Percentiles rank a stretch among this genome's conserved stretches.
Evolutionary conservation across 2,797 vertebrate genomes (phyloP).

Genomic region (Lindbergichthys nudifrons): DNA sequence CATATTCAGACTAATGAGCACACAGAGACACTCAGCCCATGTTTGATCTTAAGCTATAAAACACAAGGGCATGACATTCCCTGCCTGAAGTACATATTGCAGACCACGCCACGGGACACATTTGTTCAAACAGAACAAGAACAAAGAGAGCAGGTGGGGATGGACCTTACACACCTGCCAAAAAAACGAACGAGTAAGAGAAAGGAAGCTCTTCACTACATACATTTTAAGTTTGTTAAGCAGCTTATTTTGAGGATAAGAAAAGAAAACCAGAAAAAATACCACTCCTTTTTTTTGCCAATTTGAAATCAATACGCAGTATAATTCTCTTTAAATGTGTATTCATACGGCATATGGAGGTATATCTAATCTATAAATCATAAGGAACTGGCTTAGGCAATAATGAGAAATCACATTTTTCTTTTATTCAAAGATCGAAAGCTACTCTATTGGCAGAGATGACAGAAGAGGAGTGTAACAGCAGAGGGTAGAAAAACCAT

Average conservation of each 20-base stretch:
- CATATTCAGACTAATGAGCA: slow-evolving; percentile 73
- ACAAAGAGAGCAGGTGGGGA: slow-evolving; percentile 75
- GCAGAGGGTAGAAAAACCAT: slow-evolving; percentile 20
- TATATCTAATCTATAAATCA: slow-evolving; percentile 49
- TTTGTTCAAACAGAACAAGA: slow-evolving; percentile 64
- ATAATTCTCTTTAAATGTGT: background rate
- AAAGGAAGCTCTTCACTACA: slow-evolving; percentile 17
- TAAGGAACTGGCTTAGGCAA: slow-evolving; percentile 24
- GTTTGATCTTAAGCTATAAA: slow-evolving; percentile 76
- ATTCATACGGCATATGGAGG: background rate
- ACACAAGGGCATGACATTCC: slow-evolving; percentile 60
- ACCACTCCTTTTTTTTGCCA: background rate
- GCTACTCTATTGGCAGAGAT: slow-evolving; percentile 27
- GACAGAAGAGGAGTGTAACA: slow-evolving; percentile 15
- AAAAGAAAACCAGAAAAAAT: background rate
- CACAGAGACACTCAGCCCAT: slow-evolving; percentile 54
- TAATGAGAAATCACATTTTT: slow-evolving; percentile 31
- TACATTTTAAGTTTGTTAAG: slow-evolving; percentile 6
- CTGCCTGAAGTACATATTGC: slow-evolving; percentile 31
- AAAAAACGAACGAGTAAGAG: slow-evolving; percentile 55
- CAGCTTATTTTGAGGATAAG: slow-evolving; percentile 1
- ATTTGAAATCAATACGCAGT: background rate
- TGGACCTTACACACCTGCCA: slow-evolving; percentile 63
- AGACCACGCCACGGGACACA: too few relatives aligned
- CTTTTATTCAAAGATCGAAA: slow-evolving; percentile 43